Percentiles rank a stretch among this genome's conserved stretches.
Evolutionary conservation across 1,140 invertebrate genomes (phyloP).

Genomic region (Riptortus pedestris): DNA sequence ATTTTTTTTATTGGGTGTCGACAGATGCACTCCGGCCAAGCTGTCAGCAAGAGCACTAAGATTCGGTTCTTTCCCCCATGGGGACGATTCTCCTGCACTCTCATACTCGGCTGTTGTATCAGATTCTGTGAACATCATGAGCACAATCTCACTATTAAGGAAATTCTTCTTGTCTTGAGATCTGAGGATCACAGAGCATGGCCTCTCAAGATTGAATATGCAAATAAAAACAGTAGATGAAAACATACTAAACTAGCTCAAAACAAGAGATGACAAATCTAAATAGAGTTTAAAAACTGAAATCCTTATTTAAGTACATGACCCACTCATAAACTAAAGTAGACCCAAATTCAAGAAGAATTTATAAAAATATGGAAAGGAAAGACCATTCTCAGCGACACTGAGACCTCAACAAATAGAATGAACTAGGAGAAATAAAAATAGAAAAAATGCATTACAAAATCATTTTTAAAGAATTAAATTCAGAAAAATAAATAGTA

Average conservation of each 20-base stretch:
- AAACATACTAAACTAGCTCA: too few species aligned
- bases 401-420: not conserved
- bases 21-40: conserved; percentile 4
- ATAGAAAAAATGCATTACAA: too few species aligned
- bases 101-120: conserved; percentile 15
- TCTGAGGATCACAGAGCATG: conserved; percentile 1
- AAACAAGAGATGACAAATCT: too few species aligned
- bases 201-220: too few species aligned
- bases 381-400: conserved; percentile 7
- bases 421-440: not conserved
- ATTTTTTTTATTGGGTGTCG: conserved; percentile 5
- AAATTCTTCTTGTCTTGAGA: not conserved
- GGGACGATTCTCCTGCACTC: conserved; percentile 13
- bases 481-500: too few species aligned
- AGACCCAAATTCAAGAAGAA: too few species aligned
- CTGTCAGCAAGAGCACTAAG: conserved; percentile 4
- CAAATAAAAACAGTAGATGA: too few species aligned
- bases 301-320: too few species aligned
- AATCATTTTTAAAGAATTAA: too few species aligned
- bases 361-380: too few species aligned
- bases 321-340: too few species aligned
- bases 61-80: not conserved
- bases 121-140: conserved; percentile 15
- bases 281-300: too few species aligned
- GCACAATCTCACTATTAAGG: not conserved